These are phyloP conservation scores for Seriola quinqueradiata DNA, from an alignment of 2,113 vertebrate species.

Conservation along the genomic window DNA sequence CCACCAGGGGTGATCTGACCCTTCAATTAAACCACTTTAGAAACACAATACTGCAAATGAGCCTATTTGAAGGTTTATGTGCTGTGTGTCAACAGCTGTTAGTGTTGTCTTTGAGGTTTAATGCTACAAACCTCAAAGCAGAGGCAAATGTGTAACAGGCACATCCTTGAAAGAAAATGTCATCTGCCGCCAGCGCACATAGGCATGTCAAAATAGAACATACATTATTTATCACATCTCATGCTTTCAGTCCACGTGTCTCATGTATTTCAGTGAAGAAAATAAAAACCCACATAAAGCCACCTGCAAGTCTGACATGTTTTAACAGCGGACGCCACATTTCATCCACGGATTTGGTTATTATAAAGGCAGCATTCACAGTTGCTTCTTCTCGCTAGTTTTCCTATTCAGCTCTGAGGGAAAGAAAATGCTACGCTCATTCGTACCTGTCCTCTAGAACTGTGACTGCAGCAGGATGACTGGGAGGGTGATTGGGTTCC, in stretches of 20 bases:
- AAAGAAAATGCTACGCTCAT: slow-evolving; percentile 43
- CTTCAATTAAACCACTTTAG: slow-evolving; percentile 37
- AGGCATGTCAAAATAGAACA: slow-evolving; percentile 24
- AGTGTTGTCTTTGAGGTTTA: slow-evolving; percentile 8
- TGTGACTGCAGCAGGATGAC: slow-evolving; percentile 56
- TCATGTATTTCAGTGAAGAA: neutral
- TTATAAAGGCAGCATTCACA: slow-evolving; percentile 31
- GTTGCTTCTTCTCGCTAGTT: slow-evolving; percentile 10
- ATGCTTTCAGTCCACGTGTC: slow-evolving; percentile 7
- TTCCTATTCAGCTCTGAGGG: slow-evolving; percentile 28
- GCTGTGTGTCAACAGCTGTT: slow-evolving; percentile 12
- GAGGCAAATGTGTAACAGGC: neutral
- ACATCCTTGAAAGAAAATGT: slow-evolving; percentile 12
- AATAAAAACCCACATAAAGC: slow-evolving; percentile 25
- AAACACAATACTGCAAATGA: slow-evolving; percentile 35
- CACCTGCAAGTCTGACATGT: slow-evolving; percentile 19
- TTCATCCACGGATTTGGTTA: slow-evolving; percentile 20
- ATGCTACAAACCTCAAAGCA: slow-evolving; percentile 22
- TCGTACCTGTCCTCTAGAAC: slow-evolving; percentile 50
- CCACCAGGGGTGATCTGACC: slow-evolving; percentile 9
- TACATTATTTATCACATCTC: slow-evolving; percentile 37
- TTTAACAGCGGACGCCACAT: slow-evolving; percentile 12
- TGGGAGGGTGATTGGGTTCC: slow-evolving; percentile 60
- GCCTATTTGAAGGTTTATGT: slow-evolving; percentile 11
- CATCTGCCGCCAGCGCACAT: slow-evolving; percentile 18